phyloP scores from a whole-genome alignment of 2,797 vertebrate genomes.

The Brachyrhaphis roseni region DNA sequence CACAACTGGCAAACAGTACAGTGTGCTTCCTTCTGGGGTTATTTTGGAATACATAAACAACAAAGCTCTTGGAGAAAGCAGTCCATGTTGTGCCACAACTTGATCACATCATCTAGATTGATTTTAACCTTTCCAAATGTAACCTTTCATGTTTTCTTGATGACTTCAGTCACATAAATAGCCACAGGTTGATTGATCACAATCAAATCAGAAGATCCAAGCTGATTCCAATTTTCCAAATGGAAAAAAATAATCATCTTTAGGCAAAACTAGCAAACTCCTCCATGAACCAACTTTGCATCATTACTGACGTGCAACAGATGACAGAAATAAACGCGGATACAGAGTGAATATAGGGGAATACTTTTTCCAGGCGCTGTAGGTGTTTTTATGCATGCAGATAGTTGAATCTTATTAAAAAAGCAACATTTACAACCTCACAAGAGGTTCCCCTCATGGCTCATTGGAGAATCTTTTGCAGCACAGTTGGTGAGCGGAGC shows the following conservation, averaged over 20 bases:
- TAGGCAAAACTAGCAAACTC: neutral
- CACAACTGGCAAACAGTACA: constrained; percentile 2
- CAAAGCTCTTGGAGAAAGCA: neutral
- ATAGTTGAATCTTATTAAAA: constrained; percentile 7
- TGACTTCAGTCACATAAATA: neutral
- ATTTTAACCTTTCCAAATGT: neutral
- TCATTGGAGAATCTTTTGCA: constrained; percentile 38
- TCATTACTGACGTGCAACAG: neutral
- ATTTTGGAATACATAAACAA: constrained; percentile 15
- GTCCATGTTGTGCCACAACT: neutral
- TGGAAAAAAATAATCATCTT: neutral
- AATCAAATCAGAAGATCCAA: neutral
- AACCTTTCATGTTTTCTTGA: neutral
- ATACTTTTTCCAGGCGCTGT: neutral
- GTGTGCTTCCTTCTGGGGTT: neutral
- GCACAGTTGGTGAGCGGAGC: constrained; percentile 33
- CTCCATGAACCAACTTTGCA: neutral
- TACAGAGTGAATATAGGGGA: neutral
- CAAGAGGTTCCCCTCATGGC: constrained; percentile 8
- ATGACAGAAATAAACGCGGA: neutral
- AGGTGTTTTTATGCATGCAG: neutral
- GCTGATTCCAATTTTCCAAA: neutral
- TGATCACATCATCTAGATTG: neutral
- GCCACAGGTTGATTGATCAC: neutral
- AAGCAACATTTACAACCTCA: constrained; percentile 11